phyloP scores from a whole-genome alignment of 2,113 vertebrate species.

The Turdus rufiventris region DNA sequence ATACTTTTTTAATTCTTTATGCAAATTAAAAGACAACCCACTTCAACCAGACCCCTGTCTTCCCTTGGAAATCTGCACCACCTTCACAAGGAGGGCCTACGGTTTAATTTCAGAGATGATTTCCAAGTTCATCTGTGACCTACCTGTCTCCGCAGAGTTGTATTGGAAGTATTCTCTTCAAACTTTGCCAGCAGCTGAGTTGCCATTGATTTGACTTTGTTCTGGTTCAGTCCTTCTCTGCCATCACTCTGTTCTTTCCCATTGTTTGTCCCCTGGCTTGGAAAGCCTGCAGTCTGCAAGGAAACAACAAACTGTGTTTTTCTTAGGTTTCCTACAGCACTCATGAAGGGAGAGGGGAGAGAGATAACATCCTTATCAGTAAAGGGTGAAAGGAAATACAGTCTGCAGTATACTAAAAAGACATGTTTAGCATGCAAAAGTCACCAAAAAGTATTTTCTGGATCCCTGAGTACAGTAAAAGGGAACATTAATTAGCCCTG shows the following conservation, averaged over 20 bases:
- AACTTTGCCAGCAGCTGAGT: slow-evolving; percentile 92
- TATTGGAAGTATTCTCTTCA: slow-evolving; percentile 81
- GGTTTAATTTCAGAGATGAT: not conserved
- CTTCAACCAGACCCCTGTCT: not conserved
- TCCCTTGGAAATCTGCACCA: not conserved
- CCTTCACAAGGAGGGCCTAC: not conserved
- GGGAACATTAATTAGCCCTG: not conserved
- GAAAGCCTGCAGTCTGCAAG: slow-evolving; percentile 75
- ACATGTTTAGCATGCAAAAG: not conserved
- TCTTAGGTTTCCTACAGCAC: not conserved
- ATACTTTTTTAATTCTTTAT: not conserved
- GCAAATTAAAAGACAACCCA: not conserved
- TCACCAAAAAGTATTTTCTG: not conserved
- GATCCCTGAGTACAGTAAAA: not conserved
- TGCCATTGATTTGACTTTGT: slow-evolving; percentile 95
- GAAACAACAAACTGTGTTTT: not conserved
- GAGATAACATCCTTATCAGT: not conserved
- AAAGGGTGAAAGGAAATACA: not conserved
- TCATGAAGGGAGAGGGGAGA: not conserved
- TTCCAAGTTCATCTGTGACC: not conserved
- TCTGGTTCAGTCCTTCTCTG: slow-evolving; percentile 79
- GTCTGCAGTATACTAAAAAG: not conserved
- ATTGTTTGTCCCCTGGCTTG: slow-evolving; percentile 64
- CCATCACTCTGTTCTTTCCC: slow-evolving; percentile 62
- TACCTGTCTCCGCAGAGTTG: slow-evolving; percentile 81